phyloP scores from a whole-genome alignment of 2,113 vertebrate genomes.

The Rhodinocichla rosea region DNA sequence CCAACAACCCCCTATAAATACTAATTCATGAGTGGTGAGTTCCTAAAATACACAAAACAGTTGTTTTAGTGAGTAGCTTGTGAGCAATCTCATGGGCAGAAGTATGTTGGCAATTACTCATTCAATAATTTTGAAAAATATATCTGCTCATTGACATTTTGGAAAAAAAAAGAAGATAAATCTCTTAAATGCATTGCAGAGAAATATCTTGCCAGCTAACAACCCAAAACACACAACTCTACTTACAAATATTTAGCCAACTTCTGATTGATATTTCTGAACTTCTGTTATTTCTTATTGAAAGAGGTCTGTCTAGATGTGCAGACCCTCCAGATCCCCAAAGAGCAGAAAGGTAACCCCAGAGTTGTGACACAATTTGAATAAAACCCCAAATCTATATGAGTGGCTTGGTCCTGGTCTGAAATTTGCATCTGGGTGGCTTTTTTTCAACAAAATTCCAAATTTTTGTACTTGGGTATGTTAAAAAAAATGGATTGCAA shows the following conservation, averaged over 20 bases:
- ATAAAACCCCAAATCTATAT: background rate
- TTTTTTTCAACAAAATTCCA: background rate
- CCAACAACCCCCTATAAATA: background rate
- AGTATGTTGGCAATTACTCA: background rate
- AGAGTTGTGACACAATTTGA: background rate
- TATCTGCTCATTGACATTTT: background rate
- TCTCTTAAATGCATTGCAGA: background rate
- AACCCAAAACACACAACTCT: background rate
- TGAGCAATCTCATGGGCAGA: background rate
- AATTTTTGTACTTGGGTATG: background rate
- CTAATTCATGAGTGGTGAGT: background rate
- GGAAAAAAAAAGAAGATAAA: background rate
- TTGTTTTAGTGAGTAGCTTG: background rate
- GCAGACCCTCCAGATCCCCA: background rate
- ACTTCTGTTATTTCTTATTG: background rate
- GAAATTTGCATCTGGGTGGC: background rate
- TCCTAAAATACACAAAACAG: background rate
- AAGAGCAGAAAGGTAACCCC: background rate
- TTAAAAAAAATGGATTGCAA: background rate
- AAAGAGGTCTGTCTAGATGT: background rate
- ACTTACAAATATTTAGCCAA: background rate
- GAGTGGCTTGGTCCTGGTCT: background rate
- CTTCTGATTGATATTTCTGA: background rate
- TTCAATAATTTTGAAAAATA: slow-evolving; percentile 27
- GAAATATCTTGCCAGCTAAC: background rate